Base-by-base conservation (phyloP, 2,113 vertebrate species). In the Xenopus borealis region DNA sequence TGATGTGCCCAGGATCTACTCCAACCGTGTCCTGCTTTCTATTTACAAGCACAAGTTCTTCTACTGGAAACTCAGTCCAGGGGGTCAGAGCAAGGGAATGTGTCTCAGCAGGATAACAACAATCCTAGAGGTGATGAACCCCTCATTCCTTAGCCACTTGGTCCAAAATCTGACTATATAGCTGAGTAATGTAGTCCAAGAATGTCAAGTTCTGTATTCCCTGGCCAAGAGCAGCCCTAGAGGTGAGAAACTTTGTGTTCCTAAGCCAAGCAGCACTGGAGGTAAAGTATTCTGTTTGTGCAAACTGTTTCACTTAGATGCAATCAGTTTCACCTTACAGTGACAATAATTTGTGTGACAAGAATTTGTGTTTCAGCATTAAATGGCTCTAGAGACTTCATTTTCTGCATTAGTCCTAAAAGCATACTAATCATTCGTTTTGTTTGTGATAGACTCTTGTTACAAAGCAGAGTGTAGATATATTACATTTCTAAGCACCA, bases 181-280 rank as follows among this genome's bases (percentile, higher is more conserved):
- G 58, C 47, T 69, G 10, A 63, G 66, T 12, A 69, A 76, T 76
- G 59, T 17, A 10, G 58, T 62, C 59, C 47, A 55, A 64, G 46
- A 76, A 14, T 63, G 66, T 63, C 47, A 59, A 40, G 73, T 69
- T 62, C 47, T 69, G 17, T 63, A 69, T 52, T 62, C 23, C 59
- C 46, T n/a, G 27, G 45, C 73, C 73, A 75, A 68, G 12, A 30
- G 58, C 40, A 40, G 58, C 55, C 66, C 27, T 55, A 63, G 72
- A 75, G 55, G 66, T 63, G 73, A 76, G 69, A 69, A 23, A 30
- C 58, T 44, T 62, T 76, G 27, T 69, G 73, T 63, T 76, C 66
- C 12, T 63, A 2, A 18, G 66, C 73, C 73, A 76, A 27, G 18
- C 66, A 52, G 58, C 63, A 27, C 46, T 63, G 58, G 73, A 69